phyloP scores from a whole-genome alignment of 2,888 invertebrate genomes.

The Anodontia alba region DNA sequence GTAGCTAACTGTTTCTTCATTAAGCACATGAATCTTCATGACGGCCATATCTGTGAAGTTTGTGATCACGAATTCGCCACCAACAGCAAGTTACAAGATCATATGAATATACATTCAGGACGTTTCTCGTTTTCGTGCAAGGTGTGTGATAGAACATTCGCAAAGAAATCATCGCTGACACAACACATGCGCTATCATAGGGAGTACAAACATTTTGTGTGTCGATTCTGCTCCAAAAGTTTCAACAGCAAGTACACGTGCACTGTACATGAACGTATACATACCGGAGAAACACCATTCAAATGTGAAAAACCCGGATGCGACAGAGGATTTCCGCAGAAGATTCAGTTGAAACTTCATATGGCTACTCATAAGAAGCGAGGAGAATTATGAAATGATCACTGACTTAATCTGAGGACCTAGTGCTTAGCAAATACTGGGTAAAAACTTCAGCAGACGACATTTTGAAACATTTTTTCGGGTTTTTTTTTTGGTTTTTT shows the following conservation, averaged over 20 bases:
- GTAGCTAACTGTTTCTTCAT: constrained; percentile 58
- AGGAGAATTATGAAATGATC: constrained; percentile 2
- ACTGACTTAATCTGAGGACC: too few relatives aligned
- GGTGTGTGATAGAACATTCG: constrained; percentile 48
- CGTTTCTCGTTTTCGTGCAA: constrained; percentile 43
- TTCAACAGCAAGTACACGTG: constrained; percentile 61
- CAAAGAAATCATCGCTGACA: constrained; percentile 53
- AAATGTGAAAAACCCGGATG: constrained; percentile 57
- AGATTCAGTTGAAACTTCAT: constrained; percentile 57
- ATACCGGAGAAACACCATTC: constrained; percentile 60
- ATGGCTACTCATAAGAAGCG: constrained; percentile 24
- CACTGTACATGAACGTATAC: constrained; percentile 56
- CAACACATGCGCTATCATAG: constrained; percentile 60
- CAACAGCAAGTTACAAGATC: constrained; percentile 57
- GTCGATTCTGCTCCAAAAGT: constrained; percentile 48
- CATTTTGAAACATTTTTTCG: too few relatives aligned
- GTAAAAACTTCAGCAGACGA: too few relatives aligned
- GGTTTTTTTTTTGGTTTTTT: too few relatives aligned
- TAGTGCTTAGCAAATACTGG: too few relatives aligned
- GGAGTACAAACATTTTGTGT: constrained; percentile 47
- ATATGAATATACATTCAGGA: constrained; percentile 50
- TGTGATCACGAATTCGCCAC: constrained; percentile 53
- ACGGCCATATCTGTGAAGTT: constrained; percentile 51
- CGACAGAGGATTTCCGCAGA: constrained; percentile 51
- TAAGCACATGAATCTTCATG: constrained; percentile 54